phyloP scores from a whole-genome alignment of 2,888 invertebrate genomes.

The Cactoblastis cactorum region DNA sequence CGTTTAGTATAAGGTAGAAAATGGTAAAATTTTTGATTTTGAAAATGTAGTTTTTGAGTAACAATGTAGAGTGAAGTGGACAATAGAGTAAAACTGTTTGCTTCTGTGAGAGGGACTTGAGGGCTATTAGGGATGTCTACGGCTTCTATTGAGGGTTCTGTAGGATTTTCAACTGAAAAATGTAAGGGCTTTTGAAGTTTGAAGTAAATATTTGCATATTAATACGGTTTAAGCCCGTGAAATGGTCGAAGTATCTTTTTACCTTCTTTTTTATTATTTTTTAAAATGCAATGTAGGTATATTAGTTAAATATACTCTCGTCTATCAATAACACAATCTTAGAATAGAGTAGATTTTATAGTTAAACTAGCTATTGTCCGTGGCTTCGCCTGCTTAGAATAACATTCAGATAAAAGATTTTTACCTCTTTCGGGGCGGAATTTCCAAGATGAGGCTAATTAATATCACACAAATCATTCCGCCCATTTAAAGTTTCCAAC shows the following conservation, averaged over 20 bases:
- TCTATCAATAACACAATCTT: too few species aligned
- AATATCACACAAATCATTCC: too few species aligned
- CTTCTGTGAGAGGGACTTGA: slow-evolving; percentile 64
- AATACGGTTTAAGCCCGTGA: not conserved
- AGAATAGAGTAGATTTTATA: too few species aligned
- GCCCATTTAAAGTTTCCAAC: too few species aligned
- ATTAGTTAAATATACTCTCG: too few species aligned
- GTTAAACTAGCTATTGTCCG: too few species aligned
- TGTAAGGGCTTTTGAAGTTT: not conserved
- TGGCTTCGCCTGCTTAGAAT: too few species aligned
- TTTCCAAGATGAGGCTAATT: too few species aligned
- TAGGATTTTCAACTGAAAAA: slow-evolving; percentile 26
- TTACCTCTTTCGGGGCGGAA: too few species aligned
- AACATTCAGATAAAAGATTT: too few species aligned
- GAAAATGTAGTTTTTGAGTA: slow-evolving; percentile 38
- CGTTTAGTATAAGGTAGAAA: slow-evolving; percentile 22
- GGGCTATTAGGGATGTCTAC: slow-evolving; percentile 73
- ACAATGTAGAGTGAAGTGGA: slow-evolving; percentile 63
- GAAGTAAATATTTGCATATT: slow-evolving; percentile 10
- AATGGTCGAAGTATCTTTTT: not conserved
- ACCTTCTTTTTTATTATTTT: not conserved
- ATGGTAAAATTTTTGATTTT: slow-evolving; percentile 23
- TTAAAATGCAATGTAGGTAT: not conserved
- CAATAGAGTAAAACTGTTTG: slow-evolving; percentile 72
- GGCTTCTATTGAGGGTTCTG: slow-evolving; percentile 47